Base-by-base conservation (phyloP, 2,888 invertebrate species). In the Pristionchus arcanus region DNA sequence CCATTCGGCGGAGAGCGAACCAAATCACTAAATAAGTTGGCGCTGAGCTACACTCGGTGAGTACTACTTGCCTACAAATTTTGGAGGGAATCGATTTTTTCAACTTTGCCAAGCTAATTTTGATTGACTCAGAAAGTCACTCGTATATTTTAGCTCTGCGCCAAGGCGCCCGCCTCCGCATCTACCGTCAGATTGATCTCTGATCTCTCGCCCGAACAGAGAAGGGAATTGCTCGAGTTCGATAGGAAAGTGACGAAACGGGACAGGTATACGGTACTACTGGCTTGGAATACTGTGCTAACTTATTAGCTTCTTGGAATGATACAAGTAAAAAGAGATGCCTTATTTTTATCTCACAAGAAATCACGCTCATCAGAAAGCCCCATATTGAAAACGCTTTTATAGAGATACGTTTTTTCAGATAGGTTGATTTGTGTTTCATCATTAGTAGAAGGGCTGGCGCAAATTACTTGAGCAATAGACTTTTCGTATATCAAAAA, bases 131-230 rank as follows among this genome's bases (percentile, higher is more conserved):
- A n/a, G n/a, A n/a, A n/a, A n/a, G n/a, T n/a, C n/a, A n/a, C n/a
- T n/a, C n/a, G n/a, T n/a, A n/a, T 37, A 37, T 74, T 81, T 28
- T n/a, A 81, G 81, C 81, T 81, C 81, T 81, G 81, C 81, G 25
- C 81, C 81, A 81, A 81, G 19, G 49, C 49, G 0, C 49, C 81
- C n/a, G 25, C 81, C 21, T 81, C 81, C 28, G 74, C 74, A 19
- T 42, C 74, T 21, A 74, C 74, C 9, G 37, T 74, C 2, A 15
- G 74, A 74, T 74, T 74, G 74, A 37, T 74, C 74, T 74, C 74
- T 74, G 81, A 81, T 81, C 81, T 81, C 28, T 49, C 81, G 28
- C 49, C 81, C n/a, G 81, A 21, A 11, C 74, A 74, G 37, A 34
- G 74, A 37, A 74, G n/a, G 81, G 74, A 74, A 21, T 11, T 74